Evolutionary conservation across 30 jellyfish, hydroid and myxozoan genomes (phyloP).

Genomic region (Catostylus mosaicus): DNA sequence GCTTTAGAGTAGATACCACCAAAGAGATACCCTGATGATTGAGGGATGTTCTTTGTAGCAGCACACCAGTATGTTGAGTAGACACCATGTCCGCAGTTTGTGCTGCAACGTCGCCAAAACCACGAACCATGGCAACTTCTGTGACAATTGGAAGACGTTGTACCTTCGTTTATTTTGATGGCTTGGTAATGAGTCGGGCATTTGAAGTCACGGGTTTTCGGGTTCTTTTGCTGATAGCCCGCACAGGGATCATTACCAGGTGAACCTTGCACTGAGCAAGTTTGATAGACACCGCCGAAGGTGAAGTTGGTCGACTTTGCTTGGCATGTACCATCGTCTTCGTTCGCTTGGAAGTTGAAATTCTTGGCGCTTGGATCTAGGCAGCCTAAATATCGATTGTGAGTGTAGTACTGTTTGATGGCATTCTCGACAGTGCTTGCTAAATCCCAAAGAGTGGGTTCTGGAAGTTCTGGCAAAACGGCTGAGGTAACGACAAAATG

Average conservation of each 20-base stretch:
- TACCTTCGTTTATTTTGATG: slow-evolving; percentile 41
- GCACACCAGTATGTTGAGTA: slow-evolving; percentile 75
- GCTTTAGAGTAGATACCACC: slow-evolving; percentile 79
- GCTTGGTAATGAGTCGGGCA: slow-evolving; percentile 69
- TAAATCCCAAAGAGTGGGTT: slow-evolving; percentile 64
- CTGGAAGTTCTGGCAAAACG: slow-evolving; percentile 78
- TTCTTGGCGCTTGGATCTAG: slow-evolving; percentile 59
- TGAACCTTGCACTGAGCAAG: slow-evolving; percentile 64
- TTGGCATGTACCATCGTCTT: slow-evolving; percentile 76
- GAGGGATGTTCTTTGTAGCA: slow-evolving; percentile 57
- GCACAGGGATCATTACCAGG: slow-evolving; percentile 59
- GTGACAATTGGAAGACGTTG: slow-evolving; percentile 72
- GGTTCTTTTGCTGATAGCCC: slow-evolving; percentile 59
- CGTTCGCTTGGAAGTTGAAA: slow-evolving; percentile 74
- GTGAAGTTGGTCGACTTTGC: slow-evolving; percentile 66
- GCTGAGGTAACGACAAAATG: slow-evolving; percentile 69
- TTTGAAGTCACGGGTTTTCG: slow-evolving; percentile 75
- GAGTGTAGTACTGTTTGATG: slow-evolving; percentile 64
- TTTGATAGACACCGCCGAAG: slow-evolving; percentile 80
- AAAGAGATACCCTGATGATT: slow-evolving; percentile 70
- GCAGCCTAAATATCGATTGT: slow-evolving; percentile 73
- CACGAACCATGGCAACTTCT: slow-evolving; percentile 71
- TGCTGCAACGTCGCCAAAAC: slow-evolving; percentile 71
- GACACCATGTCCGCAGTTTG: slow-evolving; percentile 69
- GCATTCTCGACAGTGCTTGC: slow-evolving; percentile 60